phyloP scores from a whole-genome alignment of 2,113 vertebrate genomes.

The Ranitomeya variabilis region DNA sequence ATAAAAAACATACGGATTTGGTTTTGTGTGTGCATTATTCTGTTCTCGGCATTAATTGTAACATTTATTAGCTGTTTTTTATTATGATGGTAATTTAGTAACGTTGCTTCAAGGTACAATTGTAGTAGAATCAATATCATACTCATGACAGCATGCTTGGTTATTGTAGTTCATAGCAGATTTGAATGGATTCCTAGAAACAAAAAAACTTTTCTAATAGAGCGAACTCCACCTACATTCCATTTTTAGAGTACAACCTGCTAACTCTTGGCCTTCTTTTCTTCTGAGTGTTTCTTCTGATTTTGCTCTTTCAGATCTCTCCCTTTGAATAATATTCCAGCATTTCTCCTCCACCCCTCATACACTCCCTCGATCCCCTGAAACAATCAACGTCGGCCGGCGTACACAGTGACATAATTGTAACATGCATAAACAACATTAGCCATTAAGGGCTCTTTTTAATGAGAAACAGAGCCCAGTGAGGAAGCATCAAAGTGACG shows the following conservation, averaged over 20 bases:
- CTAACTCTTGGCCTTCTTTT: background rate
- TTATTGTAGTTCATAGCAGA: background rate
- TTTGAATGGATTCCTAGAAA: background rate
- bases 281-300: background rate
- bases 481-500: conserved; percentile 80
- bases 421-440: conserved; percentile 75
- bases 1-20: background rate
- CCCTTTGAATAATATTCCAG: conserved; percentile 57
- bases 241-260: conserved; percentile 11
- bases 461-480: conserved; percentile 82
- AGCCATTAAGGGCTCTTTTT: conserved; percentile 79
- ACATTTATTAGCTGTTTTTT: background rate
- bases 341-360: conserved; percentile 57
- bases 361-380: conserved; percentile 59
- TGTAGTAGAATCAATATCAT: background rate
- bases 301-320: conserved; percentile 43
- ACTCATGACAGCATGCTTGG: background rate
- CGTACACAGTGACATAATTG: conserved; percentile 76
- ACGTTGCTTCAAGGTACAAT: background rate
- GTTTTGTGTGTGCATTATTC: background rate
- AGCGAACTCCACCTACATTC: conserved; percentile 11
- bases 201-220: background rate
- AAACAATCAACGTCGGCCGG: conserved; percentile 61
- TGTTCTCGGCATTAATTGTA: background rate
- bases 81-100: background rate